Base-by-base conservation (phyloP, 2,113 vertebrate species). In the Gila orcuttii region DNA sequence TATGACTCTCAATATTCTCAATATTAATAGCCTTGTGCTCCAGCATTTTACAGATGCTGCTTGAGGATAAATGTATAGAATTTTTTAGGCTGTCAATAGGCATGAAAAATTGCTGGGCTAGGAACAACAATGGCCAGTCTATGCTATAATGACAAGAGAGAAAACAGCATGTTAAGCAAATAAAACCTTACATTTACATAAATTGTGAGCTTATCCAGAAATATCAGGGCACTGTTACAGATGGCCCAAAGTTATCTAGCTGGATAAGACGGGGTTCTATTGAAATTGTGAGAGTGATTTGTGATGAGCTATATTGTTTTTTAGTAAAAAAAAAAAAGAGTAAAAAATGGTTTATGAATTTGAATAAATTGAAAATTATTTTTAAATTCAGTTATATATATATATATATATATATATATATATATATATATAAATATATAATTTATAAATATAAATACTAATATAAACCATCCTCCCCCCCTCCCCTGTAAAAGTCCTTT, bases 1-100 rank as follows among this genome's bases (percentile, higher is more conserved):
- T 88, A 76, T 60, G 81, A 76, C 80, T 60, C 66, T 88, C 85
- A 77, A 64, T 73, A 81, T 64, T 80, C 45, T 57, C 50, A n/a
- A 55, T 60, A 86, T 86, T 88, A 86, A 88, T 60, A 80, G 25
- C 21, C 52, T n/a, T 17, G 52, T 77, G 78, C 78, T 76, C 15
- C 57, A 82, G 79, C 52, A n/a, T 23, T 66, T 76, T 52, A 77
- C 42, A 77, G 25, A 82, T 11, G 9, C 71, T 47, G 31, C 62
- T 47, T 59, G 68, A 85, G 59, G 83, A 69, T 85, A 85, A 42
- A 80, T 55, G 39, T 3, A 23, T 81, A 42, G 8, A 42, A 9
- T 9, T 69, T 82, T 33, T 85, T 50, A 60, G 13, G 21, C 57
- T 64, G 36, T 73, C 28, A 7, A 78, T 45, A 69, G 6, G 59